Conservation (phyloP, 2,797 vertebrate species). For the Spinibarbus caldwelli region DNA sequence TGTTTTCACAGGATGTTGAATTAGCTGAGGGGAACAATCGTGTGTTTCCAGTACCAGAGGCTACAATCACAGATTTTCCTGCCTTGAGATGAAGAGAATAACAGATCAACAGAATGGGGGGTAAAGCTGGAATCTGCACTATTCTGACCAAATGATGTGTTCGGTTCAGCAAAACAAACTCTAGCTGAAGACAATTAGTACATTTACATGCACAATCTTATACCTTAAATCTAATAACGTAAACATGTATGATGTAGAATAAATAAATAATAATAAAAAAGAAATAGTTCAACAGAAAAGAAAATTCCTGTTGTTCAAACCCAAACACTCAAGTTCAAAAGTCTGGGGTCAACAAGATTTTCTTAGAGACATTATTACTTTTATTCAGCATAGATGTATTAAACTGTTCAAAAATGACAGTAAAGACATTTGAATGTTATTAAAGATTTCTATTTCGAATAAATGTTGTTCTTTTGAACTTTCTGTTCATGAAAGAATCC, state of each 20-base stretch:
- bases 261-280: no score
- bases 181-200: background rate
- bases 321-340: background rate
- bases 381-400: background rate
- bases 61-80: background rate
- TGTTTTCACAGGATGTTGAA: constrained; percentile 38
- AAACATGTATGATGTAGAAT: background rate
- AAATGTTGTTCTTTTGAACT: no score
- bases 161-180: background rate
- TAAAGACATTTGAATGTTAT: background rate
- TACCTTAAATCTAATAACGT: background rate
- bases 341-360: background rate
- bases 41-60: background rate
- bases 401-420: background rate
- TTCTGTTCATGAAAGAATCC: no score
- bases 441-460: background rate
- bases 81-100: background rate
- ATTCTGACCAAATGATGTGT: background rate
- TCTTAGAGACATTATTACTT: no score
- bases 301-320: no score
- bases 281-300: no score
- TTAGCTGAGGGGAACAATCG: constrained; percentile 26
- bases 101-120: background rate
- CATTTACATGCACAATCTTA: background rate
- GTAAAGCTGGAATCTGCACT: background rate